These are phyloP conservation scores for Pseudomugil gertrudae DNA, from an alignment of 2,797 vertebrate species.

Conservation along the genomic window DNA sequence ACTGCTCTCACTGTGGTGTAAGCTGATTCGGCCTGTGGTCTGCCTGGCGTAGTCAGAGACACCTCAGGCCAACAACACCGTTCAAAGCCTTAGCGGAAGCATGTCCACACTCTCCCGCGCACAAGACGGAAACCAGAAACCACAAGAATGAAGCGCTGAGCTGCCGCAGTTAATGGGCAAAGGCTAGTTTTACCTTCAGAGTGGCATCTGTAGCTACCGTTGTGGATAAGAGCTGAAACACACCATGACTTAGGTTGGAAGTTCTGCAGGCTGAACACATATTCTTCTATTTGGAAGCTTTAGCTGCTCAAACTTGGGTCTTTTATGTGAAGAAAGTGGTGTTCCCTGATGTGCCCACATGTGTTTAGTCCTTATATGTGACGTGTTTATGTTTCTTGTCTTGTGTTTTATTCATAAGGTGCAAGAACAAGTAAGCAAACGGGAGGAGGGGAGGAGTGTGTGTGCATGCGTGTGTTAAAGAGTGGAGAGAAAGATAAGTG, in stretches of 20 bases:
- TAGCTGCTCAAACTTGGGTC: neutral
- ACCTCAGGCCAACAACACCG: slow-evolving; percentile 65
- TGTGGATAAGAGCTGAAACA: slow-evolving; percentile 45
- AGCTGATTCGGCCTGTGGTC: slow-evolving; percentile 74
- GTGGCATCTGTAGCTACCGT: slow-evolving; percentile 54
- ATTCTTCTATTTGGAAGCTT: neutral
- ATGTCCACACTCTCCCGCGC: slow-evolving; percentile 59
- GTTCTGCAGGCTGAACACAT: neutral
- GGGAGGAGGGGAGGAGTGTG: slow-evolving; percentile 30
- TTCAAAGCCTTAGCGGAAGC: slow-evolving; percentile 68
- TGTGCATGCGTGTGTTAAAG: slow-evolving; percentile 46
- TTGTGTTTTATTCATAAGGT: slow-evolving; percentile 71
- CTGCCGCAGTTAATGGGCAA: slow-evolving; percentile 57
- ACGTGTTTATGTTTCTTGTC: slow-evolving; percentile 46
- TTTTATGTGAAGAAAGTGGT: neutral
- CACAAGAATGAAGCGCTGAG: slow-evolving; percentile 69
- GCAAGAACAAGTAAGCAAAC: slow-evolving; percentile 53
- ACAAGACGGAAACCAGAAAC: slow-evolving; percentile 73
- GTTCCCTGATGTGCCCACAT: neutral
- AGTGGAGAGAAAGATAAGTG: slow-evolving; percentile 60
- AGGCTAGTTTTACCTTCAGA: slow-evolving; percentile 50
- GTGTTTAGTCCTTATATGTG: slow-evolving; percentile 31
- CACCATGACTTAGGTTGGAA: slow-evolving; percentile 4
- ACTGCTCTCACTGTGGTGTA: slow-evolving; percentile 67
- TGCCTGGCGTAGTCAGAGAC: slow-evolving; percentile 64